These are phyloP conservation scores for Isaurus tuberculatus DNA, from an alignment of 92 coral and sea anemone species.

Conservation along the genomic window DNA sequence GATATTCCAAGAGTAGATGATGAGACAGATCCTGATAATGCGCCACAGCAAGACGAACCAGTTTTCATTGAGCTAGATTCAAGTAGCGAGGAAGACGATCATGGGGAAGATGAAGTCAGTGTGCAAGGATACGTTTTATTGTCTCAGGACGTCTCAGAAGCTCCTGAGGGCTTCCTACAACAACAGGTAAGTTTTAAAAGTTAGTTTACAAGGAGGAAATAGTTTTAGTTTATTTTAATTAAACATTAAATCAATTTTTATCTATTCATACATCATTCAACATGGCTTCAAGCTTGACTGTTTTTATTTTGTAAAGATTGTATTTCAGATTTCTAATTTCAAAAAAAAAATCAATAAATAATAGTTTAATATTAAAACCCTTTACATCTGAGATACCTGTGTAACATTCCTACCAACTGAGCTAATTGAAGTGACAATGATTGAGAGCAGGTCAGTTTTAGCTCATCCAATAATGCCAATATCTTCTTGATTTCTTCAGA, in stretches of 20 bases:
- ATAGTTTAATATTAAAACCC: too few species aligned
- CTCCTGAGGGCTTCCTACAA: constrained; percentile 30
- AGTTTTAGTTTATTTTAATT: neutral
- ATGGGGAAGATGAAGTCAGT: constrained; percentile 22
- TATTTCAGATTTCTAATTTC: too few species aligned
- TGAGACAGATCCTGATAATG: neutral
- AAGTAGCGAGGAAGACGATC: constrained; percentile 45
- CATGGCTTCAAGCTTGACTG: too few species aligned
- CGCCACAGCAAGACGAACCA: constrained; percentile 38
- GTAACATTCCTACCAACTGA: too few species aligned
- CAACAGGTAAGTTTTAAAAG: constrained; percentile 19
- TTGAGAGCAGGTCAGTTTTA: too few species aligned
- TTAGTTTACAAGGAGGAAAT: neutral
- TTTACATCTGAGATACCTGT: too few species aligned
- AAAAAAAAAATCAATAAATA: too few species aligned
- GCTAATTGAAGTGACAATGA: too few species aligned
- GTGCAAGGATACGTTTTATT: constrained; percentile 33
- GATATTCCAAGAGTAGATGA: constrained; percentile 28
- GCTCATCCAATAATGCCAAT: neutral
- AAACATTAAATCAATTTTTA: too few species aligned
- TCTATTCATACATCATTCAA: too few species aligned
- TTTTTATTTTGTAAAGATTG: too few species aligned
- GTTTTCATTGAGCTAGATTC: constrained; percentile 26
- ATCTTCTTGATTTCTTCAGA: neutral
- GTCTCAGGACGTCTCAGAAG: constrained; percentile 35